Base-by-base conservation (phyloP, 1,140 invertebrate genomes). In the Choristoneura fumiferana region DNA sequence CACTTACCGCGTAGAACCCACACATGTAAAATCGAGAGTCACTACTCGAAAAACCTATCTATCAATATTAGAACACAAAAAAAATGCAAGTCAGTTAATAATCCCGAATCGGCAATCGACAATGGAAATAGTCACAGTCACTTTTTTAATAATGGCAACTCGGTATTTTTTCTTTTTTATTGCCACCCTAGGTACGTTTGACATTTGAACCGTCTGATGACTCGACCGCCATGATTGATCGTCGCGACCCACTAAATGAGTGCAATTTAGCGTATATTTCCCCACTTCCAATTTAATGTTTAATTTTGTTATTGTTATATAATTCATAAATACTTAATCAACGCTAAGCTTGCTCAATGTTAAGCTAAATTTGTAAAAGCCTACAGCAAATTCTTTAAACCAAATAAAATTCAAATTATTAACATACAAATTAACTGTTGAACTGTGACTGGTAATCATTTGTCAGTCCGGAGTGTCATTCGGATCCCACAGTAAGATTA, bases 61-160 rank as follows among this genome's bases (percentile, higher is more conserved):
- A 89, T 89, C 86, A 89, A 89, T 87, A 89, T 89, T 89, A 89
- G 74, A 81, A 87, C 81, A 89, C 84, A 89, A 89, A 89, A 87
- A 87, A 85, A 83, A 86, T 87, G 84, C 86, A 89, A 89, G 86
- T 89, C 86, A 89, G 84, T 87, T 87, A 87, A 87, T 89, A 89
- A 89, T 85, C 81, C 84, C 71, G 80, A 89, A 89, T 87, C 81
- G 81, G 82, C 84, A 89, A 81, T 86, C 83, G 72, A 89, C 86
- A 89, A 89, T 89, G 76, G 86, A 87, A 89, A 89, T 89, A 89
- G 86, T 89, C 81, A 86, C 80, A 89, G 84, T 89, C 86, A 89
- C 82, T 89, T 89, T 89, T 89, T 89, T 89, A 87, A 89, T 89
- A 89, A 87, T 85, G 75, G 86, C 86, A 86, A 82, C 78, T 81